A percentile compares a stretch with the other conserved stretches of the same genome.
phyloP scores from a whole-genome alignment of 2,113 vertebrate genomes.

The Ophiodon elongatus region DNA sequence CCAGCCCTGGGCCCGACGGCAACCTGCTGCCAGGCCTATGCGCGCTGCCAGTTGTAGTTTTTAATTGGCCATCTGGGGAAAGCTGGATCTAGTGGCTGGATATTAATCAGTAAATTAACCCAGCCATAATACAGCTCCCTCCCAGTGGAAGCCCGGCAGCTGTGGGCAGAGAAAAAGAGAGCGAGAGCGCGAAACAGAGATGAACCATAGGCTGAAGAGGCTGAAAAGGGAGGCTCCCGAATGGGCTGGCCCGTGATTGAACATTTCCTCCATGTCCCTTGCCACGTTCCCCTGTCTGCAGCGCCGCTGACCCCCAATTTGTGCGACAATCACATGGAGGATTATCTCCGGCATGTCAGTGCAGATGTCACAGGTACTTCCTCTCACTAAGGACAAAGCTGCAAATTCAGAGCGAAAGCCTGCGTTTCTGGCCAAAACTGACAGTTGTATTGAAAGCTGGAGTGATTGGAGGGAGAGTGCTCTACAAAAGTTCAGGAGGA shows the following conservation, averaged over 20 bases:
- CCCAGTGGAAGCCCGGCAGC: constrained; percentile 91
- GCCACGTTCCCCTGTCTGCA: constrained; percentile 85
- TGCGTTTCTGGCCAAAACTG: constrained; percentile 79
- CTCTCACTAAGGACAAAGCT: constrained; percentile 75
- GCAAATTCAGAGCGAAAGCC: constrained; percentile 67
- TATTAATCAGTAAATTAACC: constrained; percentile 99
- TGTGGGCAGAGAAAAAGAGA: constrained; percentile 84
- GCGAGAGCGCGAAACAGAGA: constrained; percentile 67
- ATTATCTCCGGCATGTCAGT: constrained; percentile 86
- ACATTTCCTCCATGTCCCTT: constrained; percentile 89
- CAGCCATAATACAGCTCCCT: constrained; percentile 97
- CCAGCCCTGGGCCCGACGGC: constrained; percentile 90
- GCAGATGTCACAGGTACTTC: constrained; percentile 91
- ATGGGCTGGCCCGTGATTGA: constrained; percentile 77
- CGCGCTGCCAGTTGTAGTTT: constrained; percentile 99
- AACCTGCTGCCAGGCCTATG: constrained; percentile 94
- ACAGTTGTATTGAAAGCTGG: constrained; percentile 80
- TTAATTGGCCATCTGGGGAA: constrained; percentile 99
- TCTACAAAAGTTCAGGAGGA: constrained; percentile 72
- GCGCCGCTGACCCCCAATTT: constrained; percentile 92
- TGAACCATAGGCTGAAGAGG: constrained; percentile 83
- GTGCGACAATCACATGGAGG: constrained; percentile 90
- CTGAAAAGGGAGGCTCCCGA: constrained; percentile 84
- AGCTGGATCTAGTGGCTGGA: constrained; percentile 99
- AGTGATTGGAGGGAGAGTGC: constrained; percentile 58